Evolutionary conservation across 1,140 invertebrate genomes (phyloP), one percentile per base, ranked within the genome.

Genomic region (Zaprionus taronus): DNA sequence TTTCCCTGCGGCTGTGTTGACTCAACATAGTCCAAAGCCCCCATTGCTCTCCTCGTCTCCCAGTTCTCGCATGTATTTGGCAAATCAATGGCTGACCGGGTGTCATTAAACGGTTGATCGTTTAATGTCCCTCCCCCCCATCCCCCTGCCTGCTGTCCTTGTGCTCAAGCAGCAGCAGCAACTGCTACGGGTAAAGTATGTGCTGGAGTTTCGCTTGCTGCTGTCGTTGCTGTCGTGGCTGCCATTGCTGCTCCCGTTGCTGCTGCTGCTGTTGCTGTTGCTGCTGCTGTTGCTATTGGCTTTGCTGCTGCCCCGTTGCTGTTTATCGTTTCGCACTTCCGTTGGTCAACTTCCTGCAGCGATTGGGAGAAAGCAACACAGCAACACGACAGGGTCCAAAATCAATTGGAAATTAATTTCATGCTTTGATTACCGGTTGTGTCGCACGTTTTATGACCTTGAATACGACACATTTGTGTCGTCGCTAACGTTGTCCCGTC

Each of bases 341-440:
- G 85, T 71, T 82, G 81, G 85, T 90, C 85, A 85, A 91, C 86
- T 91, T 90, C 85, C 85, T 90, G 81, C 79, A 80, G 86, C 86
- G 79, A 85, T 90, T 84, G 85, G 77, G 28, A 56, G 47, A 67
- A 28, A 63, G 55, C 68, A 60, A n/a, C 24, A 51, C 41, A 64
- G 57, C 73, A 64, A 58, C 75, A 58, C 75, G 68, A 78, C 73
- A 63, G 84, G 84, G 84, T 85, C 84, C 81, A 85, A 89, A 89
- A 89, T 89, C 85, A 89, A 89, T 89, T 89, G 85, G 85, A 89
- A 89, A 89, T 89, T 89, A 89, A 89, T 89, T 89, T 90, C 81
- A 85, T 90, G 85, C 85, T 89, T 90, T 89, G 85, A 89, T 89
- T 89, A 89, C 85, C 85, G 85, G 85, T 89, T 83, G 81, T 89